Percentiles rank a stretch among this genome's conserved stretches.
Evolutionary conservation across 2,797 vertebrate species (phyloP).

Genomic region (Cryptoblepharus egeriae): DNA sequence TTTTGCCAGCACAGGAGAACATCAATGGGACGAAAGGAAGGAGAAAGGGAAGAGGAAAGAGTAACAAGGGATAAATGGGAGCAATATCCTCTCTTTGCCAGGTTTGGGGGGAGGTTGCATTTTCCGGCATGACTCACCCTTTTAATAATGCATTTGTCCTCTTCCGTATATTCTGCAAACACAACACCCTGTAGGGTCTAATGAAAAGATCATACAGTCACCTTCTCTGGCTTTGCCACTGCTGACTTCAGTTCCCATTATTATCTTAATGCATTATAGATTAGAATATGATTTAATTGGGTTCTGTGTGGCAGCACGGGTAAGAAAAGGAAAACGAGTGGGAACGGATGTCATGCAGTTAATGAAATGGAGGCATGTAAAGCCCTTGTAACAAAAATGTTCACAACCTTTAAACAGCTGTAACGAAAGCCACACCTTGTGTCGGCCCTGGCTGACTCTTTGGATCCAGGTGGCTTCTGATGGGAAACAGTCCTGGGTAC

Average conservation of each 20-base stretch:
- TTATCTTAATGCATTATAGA: slow-evolving; percentile 39
- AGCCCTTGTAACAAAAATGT: slow-evolving; percentile 16
- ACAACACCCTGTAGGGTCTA: background rate
- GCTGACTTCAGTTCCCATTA: slow-evolving; percentile 36
- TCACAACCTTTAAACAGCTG: slow-evolving; percentile 15
- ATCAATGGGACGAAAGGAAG: background rate
- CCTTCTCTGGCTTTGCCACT: background rate
- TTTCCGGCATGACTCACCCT: background rate
- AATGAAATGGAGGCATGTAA: slow-evolving; percentile 7
- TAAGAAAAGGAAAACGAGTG: background rate
- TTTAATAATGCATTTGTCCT: slow-evolving; percentile 8
- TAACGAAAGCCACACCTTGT: slow-evolving; percentile 11
- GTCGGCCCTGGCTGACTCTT: background rate
- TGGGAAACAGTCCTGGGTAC: too few relatives aligned
- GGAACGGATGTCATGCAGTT: background rate
- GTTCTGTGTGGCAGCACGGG: background rate
- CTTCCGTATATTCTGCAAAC: background rate
- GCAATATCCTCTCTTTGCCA: background rate
- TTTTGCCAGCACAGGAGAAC: background rate
- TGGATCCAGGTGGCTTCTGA: background rate
- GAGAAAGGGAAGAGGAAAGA: background rate
- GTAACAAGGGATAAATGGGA: background rate
- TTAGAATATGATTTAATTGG: slow-evolving; percentile 44
- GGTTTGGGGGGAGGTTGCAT: background rate
- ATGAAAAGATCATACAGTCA: slow-evolving; percentile 10